phyloP scores from a whole-genome alignment of 2,888 invertebrate genomes.

The Slavum lentiscoides region DNA sequence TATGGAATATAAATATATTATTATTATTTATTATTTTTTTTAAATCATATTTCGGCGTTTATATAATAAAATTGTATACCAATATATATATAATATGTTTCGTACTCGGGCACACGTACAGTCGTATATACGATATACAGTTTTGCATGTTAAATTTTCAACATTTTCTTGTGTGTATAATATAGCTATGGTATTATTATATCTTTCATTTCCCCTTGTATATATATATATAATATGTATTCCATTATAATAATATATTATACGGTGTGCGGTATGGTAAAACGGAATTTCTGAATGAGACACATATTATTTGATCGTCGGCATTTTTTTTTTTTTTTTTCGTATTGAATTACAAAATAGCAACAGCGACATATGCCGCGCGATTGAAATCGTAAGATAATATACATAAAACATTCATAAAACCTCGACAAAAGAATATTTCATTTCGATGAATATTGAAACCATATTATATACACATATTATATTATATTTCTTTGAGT shows the following conservation, averaged over 20 bases:
- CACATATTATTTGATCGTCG: background rate
- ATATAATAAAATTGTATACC: background rate
- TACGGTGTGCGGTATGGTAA: background rate
- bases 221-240: no score
- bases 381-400: conserved; percentile 1
- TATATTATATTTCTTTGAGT: no score
- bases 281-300: background rate
- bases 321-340: background rate
- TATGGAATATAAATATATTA: no score
- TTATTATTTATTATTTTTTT: background rate
- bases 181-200: no score
- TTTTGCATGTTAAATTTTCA: background rate
- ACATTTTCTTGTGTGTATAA: no score
- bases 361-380: background rate
- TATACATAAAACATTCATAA: no score
- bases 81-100: background rate
- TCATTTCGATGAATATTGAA: no score
- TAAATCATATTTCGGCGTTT: background rate
- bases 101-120: background rate
- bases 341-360: conserved; percentile 11
- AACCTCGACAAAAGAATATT: no score
- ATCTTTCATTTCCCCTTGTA: no score
- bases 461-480: no score
- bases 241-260: no score
- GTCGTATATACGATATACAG: background rate